Percentiles rank a stretch among this genome's conserved stretches.
phyloP scores from a whole-genome alignment of 2,888 invertebrate species.

The Drosophila stalkeri region DNA sequence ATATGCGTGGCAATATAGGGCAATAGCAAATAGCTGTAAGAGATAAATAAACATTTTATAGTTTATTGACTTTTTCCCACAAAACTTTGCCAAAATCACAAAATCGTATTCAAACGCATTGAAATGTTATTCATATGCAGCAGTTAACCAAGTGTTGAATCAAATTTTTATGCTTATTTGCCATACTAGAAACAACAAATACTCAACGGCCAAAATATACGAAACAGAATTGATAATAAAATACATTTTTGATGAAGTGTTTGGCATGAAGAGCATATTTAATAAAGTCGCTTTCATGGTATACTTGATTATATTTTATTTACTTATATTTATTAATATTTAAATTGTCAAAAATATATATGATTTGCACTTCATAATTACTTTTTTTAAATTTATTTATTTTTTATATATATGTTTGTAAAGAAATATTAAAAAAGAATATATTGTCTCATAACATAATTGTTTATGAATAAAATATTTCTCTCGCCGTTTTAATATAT shows the following conservation, averaged over 20 bases:
- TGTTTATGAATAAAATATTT: too few relatives aligned
- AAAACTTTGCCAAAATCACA: constrained; percentile 23
- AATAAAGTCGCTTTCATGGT: neutral
- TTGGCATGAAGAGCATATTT: neutral
- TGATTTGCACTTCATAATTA: neutral
- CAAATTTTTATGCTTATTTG: constrained; percentile 10
- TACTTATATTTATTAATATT: neutral
- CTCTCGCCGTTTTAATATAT: too few relatives aligned
- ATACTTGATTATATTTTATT: neutral
- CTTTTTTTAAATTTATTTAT: too few relatives aligned
- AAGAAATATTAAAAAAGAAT: too few relatives aligned
- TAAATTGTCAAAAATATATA: neutral
- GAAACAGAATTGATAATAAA: neutral
- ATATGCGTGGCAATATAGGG: constrained; percentile 28
- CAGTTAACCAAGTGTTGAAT: constrained; percentile 15
- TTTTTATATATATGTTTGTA: too few relatives aligned
- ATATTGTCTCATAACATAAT: too few relatives aligned
- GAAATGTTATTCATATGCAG: constrained; percentile 31
- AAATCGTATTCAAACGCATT: constrained; percentile 30
- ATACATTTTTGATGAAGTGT: neutral
- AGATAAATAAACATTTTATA: constrained; percentile 62
- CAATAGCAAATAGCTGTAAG: constrained; percentile 48
- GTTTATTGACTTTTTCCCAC: constrained; percentile 16
- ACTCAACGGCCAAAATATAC: neutral
- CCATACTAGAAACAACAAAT: neutral